Percentiles rank a stretch among this genome's conserved stretches.
Evolutionary conservation across 2,797 vertebrate genomes (phyloP).

Genomic region (Enteromius trimaculatus): DNA sequence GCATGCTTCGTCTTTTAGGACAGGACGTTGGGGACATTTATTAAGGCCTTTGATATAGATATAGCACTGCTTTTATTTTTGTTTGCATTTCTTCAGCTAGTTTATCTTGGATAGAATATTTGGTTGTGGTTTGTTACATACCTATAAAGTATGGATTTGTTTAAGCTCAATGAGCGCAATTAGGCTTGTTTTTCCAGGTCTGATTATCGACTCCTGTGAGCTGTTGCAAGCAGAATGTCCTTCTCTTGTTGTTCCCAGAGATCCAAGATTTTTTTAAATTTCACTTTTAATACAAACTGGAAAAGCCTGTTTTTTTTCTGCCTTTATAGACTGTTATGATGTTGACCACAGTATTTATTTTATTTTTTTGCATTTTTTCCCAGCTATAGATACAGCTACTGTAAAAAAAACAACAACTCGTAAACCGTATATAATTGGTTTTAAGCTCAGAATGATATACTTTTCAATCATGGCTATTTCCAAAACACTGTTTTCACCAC

Average conservation of each 20-base stretch:
- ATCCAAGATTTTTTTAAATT: background rate
- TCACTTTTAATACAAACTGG: background rate
- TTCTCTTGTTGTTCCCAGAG: background rate
- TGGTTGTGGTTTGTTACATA: background rate
- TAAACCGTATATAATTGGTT: background rate
- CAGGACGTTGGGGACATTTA: background rate
- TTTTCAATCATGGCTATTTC: slow-evolving; percentile 5
- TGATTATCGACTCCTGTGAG: slow-evolving; percentile 15
- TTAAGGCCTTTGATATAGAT: slow-evolving; percentile 4
- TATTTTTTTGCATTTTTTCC: too few relatives aligned
- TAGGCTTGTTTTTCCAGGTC: slow-evolving; percentile 13
- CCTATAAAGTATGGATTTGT: background rate
- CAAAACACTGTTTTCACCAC: background rate
- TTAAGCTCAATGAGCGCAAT: slow-evolving; percentile 12
- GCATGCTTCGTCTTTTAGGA: slow-evolving; percentile 24
- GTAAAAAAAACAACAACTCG: too few relatives aligned
- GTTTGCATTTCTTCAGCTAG: background rate
- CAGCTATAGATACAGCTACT: background rate
- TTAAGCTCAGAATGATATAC: background rate
- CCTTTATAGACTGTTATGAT: background rate
- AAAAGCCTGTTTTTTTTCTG: background rate
- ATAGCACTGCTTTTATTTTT: background rate
- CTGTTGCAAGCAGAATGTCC: slow-evolving; percentile 13
- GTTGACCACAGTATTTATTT: background rate
- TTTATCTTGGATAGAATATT: background rate